Evolutionary conservation across 2,113 vertebrate genomes (phyloP), one percentile per base, ranked within the genome.

Genomic region (Passer domesticus): DNA sequence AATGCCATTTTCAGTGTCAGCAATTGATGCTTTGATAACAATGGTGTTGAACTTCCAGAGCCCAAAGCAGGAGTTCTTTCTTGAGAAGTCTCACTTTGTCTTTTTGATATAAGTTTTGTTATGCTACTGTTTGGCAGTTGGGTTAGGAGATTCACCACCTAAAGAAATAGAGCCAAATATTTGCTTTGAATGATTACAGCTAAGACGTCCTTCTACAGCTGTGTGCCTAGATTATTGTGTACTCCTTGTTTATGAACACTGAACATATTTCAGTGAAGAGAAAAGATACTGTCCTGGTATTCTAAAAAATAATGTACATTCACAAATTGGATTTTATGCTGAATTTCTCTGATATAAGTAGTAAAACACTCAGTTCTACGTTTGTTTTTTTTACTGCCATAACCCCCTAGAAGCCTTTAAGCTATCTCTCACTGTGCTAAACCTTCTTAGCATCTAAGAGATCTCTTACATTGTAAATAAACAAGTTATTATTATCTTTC

Each of bases 151-250:
- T 83, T 76, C 25, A 73, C 69, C 79, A 94, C 91, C 83, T 79
- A 74, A 97, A 80, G 84, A 94, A 96, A 90, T 21, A 58, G 55
- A 95, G 87, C 52, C 73, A 96, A 96, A 93, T 95, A 96, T 91
- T 96, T 97, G 81, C 91, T 96, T 97, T 96, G 86, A 96, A 95
- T 83, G 62, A 74, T 96, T 94, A 86, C 67, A 87, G 41, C 80
- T 94, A 94, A 89, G 90, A 94, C 80, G 66, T 92, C 88, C 92
- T 96, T 95, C 89, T 84, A 95, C 78, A 96, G 86, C 43, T 82
- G 82, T 90, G 37, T 89, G 70, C 91, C 83, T 87, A 94, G 94
- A 96, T 97, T 96, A 93, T 83, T 84, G 84, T 25, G 20, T 25
- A 28, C 25, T 92, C 77, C 75, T 93, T 96, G 89, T 67, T 96